phyloP scores from a whole-genome alignment of 2,888 invertebrate genomes.

The Dolichomitus sp. region DNA sequence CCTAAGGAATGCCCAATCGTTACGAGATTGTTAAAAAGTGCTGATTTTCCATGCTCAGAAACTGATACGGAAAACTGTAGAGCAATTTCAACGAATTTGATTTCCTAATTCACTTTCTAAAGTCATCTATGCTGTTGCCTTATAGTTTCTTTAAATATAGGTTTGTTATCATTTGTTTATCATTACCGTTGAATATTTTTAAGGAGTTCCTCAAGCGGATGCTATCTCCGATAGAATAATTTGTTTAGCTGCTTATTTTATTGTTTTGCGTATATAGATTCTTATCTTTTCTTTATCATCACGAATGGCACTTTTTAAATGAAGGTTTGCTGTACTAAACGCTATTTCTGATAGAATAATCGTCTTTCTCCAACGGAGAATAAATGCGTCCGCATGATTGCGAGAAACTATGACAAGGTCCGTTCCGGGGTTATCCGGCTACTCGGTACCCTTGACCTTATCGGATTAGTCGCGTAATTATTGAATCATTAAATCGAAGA shows the following conservation, averaged over 20 bases:
- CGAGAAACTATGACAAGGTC: slow-evolving; percentile 45
- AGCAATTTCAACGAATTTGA: background rate
- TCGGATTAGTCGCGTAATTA: slow-evolving; percentile 4
- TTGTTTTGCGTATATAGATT: background rate
- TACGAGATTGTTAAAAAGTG: background rate
- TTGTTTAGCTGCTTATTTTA: background rate
- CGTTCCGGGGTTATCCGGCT: slow-evolving; percentile 48
- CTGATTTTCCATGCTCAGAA: background rate
- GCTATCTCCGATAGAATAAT: background rate
- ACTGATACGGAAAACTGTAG: background rate
- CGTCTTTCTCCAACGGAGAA: background rate
- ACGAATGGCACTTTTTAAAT: background rate
- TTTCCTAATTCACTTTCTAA: background rate
- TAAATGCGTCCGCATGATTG: background rate
- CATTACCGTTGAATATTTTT: background rate
- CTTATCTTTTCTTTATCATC: background rate
- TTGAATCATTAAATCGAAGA: background rate
- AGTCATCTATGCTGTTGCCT: background rate
- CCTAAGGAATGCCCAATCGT: background rate
- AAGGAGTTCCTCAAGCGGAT: background rate
- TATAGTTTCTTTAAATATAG: background rate
- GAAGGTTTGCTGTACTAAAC: background rate
- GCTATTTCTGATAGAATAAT: background rate
- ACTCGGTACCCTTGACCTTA: slow-evolving; percentile 48
- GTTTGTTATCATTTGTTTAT: background rate